Conservation (phyloP, 2,113 vertebrate genomes). For the Cisticola juncidis region DNA sequence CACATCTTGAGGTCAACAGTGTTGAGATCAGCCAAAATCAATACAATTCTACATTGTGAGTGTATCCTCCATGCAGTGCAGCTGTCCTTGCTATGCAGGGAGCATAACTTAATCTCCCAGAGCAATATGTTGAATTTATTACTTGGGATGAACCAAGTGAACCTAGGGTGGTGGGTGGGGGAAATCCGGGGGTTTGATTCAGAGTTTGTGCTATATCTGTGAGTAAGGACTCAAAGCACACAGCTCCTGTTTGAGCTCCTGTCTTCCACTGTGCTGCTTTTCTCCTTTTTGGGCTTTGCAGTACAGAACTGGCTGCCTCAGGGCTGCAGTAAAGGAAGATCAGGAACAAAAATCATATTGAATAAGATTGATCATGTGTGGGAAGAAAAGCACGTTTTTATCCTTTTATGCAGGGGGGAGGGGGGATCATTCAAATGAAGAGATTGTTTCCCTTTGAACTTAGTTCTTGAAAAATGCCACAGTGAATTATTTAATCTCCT, state of each 20-base stretch:
- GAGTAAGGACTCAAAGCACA: conserved; percentile 39
- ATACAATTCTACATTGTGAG: conserved; percentile 36
- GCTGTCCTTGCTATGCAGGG: conserved; percentile 63
- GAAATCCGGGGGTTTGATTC: conserved; percentile 34
- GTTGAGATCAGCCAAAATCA: conserved; percentile 57
- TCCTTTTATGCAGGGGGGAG: neutral
- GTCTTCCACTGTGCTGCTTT: neutral
- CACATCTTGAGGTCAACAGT: conserved; percentile 13
- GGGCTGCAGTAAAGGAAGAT: neutral
- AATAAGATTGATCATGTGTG: neutral
- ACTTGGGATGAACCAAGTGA: neutral
- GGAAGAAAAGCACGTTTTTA: neutral
- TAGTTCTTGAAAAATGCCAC: neutral
- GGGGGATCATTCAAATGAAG: neutral
- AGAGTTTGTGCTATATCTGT: conserved; percentile 7
- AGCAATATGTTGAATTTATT: neutral
- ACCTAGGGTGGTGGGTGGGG: conserved; percentile 1
- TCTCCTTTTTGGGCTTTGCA: neutral
- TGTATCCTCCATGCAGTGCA: neutral
- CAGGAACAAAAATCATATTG: neutral
- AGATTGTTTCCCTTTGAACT: neutral
- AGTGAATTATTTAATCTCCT: neutral
- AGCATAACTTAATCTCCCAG: conserved; percentile 33
- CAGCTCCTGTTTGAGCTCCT: neutral
- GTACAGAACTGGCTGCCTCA: neutral